phyloP scores from a whole-genome alignment of 2,888 invertebrate species.

The Xanthorhoe spadicearia region DNA sequence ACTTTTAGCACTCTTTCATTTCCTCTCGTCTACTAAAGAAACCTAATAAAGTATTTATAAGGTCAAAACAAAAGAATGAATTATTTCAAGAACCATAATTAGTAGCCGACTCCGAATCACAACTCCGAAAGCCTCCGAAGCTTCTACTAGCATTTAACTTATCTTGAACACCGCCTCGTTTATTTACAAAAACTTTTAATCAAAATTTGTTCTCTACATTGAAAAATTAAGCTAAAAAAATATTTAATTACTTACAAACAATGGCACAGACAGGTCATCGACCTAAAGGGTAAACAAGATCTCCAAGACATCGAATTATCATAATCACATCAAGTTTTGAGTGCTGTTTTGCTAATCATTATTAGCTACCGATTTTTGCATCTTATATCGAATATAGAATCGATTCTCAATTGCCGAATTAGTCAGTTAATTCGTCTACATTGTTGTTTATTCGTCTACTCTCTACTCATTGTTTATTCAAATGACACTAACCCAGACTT shows the following conservation, averaged over 20 bases:
- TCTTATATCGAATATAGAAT: conserved; percentile 18
- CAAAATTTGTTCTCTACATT: no score
- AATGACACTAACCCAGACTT: conserved; percentile 25
- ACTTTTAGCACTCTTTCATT: no score
- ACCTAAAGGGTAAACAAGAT: background rate
- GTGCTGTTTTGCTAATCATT: background rate
- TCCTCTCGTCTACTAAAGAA: no score
- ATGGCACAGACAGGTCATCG: background rate
- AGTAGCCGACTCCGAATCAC: no score
- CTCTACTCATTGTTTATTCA: conserved; percentile 35
- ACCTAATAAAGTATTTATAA: no score
- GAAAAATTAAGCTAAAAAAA: background rate
- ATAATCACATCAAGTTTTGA: background rate
- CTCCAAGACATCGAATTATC: background rate
- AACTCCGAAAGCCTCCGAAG: no score
- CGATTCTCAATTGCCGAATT: conserved; percentile 13
- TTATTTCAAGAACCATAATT: no score
- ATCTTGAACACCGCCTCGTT: no score
- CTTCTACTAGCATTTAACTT: no score
- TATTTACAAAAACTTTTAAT: no score
- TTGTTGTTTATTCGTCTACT: conserved; percentile 29
- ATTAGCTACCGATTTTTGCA: conserved; percentile 1
- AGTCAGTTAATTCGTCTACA: conserved; percentile 10
- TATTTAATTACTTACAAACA: background rate
- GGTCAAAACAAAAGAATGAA: no score